These are phyloP conservation scores for Eclectus roratus DNA, from an alignment of 2,113 vertebrate genomes.

Conservation along the genomic window DNA sequence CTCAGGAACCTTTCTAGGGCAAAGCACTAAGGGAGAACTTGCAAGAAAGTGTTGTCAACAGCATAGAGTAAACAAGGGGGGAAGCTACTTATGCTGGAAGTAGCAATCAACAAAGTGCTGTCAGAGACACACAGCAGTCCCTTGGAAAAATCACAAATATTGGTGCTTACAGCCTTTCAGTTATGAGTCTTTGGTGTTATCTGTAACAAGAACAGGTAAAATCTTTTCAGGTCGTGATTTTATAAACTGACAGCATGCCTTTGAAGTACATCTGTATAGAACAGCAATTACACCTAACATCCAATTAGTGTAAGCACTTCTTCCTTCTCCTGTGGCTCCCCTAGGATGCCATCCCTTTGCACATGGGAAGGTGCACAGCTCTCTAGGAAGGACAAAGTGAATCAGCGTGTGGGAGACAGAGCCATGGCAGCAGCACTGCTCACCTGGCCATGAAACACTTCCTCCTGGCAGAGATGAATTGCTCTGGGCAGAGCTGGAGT, in stretches of 20 bases:
- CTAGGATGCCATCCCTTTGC: not conserved
- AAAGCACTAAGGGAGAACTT: not conserved
- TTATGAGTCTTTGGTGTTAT: not conserved
- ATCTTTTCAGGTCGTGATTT: slow-evolving; percentile 14
- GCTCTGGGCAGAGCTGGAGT: not conserved
- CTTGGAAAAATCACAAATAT: not conserved
- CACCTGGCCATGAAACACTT: not conserved
- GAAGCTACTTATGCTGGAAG: not conserved
- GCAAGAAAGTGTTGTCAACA: not conserved
- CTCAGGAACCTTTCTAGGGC: not conserved
- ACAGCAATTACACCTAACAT: slow-evolving; percentile 16
- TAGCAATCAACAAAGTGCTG: not conserved
- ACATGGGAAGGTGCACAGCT: not conserved
- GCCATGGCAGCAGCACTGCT: not conserved
- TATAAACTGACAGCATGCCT: slow-evolving; percentile 28
- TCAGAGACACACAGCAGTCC: not conserved
- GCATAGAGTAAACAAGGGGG: not conserved
- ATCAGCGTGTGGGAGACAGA: not conserved
- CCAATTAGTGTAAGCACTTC: not conserved
- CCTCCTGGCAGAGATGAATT: not conserved
- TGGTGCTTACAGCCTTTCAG: not conserved
- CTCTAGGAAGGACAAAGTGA: not conserved
- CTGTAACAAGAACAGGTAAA: not conserved
- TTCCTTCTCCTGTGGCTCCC: not conserved
- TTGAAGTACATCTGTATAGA: slow-evolving; percentile 20